Base-by-base conservation (phyloP, 2,888 invertebrate species). In the Baronia brevicornis region DNA sequence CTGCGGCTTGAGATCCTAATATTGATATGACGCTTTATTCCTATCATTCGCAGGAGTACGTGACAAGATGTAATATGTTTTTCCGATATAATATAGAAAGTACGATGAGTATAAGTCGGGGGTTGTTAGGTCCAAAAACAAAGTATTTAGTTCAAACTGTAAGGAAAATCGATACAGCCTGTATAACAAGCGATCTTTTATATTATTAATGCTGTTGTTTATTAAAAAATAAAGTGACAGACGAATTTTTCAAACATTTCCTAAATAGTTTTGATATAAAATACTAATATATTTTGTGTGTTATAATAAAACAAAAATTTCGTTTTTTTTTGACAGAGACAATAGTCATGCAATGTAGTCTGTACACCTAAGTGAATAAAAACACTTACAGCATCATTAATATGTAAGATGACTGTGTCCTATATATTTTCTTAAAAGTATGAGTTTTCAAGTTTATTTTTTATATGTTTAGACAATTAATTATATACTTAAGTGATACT, bases 391-490 rank as follows among this genome's bases (percentile, higher is more conserved):
- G 32, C 26, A 7, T 20, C 13, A 25, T 25, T 17, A 17, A n/a
- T 18, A 13, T 13, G 5, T 23, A 23, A 28, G 13, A 28, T 33
- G 8, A 12, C 27, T n/a, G 18, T 14, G 2, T 3, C 2, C 5
- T 25, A 19, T 2, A 11, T 15, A 6, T 22, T 3, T 4, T 15
- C 15, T 12, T 17, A 8, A 27, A 8, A 7, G n/a, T 10, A 6
- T 10, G 3, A 4, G 7, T 18, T 12, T 13, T 23, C 6, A 18
- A n/a, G 9, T 28, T 12, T 8, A 15, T 7, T 5, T 29, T 29
- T 11, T 29, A 4, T 9, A 29, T 29, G 17, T 29, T 19, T 27
- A 27, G 10, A 27, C n/a, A n/a, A n/a, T n/a, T n/a, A n/a, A n/a
- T n/a, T n/a, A n/a, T n/a, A n/a, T n/a, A n/a, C n/a, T n/a, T n/a